Percentiles rank a stretch among this genome's conserved stretches.
Evolutionary conservation across 1,140 invertebrate species (phyloP).

Genomic region (Dolichoris vasculosae): DNA sequence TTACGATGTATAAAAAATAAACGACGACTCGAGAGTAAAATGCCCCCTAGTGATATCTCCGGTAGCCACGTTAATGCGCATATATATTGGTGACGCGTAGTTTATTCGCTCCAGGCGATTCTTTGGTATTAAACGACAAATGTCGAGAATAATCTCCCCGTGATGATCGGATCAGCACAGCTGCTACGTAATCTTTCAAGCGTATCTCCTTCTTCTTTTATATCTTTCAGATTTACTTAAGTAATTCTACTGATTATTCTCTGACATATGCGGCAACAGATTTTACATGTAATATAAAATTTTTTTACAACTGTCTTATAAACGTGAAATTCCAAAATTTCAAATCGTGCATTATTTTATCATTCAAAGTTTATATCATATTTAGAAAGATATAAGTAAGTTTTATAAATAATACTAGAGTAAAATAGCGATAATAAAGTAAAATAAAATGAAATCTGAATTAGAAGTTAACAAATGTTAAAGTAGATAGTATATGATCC

Average conservation of each 20-base stretch:
- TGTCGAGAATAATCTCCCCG: conserved; percentile 1
- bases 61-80: background rate
- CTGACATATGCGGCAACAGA: background rate
- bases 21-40: background rate
- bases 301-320: background rate
- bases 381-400: no score
- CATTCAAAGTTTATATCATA: no score
- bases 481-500: no score
- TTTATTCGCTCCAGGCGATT: conserved; percentile 5
- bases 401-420: no score
- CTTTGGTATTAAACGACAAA: conserved; percentile 6
- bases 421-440: no score
- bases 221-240: background rate
- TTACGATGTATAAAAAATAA: background rate
- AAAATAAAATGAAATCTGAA: no score
- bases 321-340: no score
- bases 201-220: background rate
- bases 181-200: background rate
- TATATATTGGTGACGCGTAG: background rate
- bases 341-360: no score
- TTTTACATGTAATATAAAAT: background rate
- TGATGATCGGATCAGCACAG: conserved; percentile 9
- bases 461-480: no score
- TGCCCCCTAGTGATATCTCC: background rate
- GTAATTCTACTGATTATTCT: background rate